Conservation (phyloP, 1,140 invertebrate genomes). For the Macrobrachium nipponense region DNA sequence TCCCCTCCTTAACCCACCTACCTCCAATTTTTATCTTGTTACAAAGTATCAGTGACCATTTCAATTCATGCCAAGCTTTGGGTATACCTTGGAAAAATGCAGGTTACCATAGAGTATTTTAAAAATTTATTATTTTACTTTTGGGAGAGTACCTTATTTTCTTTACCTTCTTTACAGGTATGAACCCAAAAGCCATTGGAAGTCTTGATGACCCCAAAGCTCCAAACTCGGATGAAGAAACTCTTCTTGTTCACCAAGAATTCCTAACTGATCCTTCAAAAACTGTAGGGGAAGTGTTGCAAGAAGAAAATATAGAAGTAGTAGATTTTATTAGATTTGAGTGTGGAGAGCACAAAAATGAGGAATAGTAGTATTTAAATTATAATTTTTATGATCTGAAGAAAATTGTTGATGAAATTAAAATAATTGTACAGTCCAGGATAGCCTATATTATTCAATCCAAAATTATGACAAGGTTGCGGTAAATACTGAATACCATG, state of each 20-base stretch:
- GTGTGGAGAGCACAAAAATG: constrained; percentile 73
- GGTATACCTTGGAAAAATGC: neutral
- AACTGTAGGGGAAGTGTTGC: constrained; percentile 80
- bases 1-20: too few relatives aligned
- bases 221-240: constrained; percentile 78
- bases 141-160: constrained; percentile 30
- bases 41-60: too few relatives aligned
- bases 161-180: constrained; percentile 71
- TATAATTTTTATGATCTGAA: neutral
- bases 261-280: constrained; percentile 83
- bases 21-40: too few relatives aligned
- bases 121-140: constrained; percentile 4
- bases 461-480: too few relatives aligned
- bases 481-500: too few relatives aligned
- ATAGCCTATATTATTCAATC: too few relatives aligned
- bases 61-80: too few relatives aligned
- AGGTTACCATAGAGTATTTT: neutral
- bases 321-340: constrained; percentile 88
- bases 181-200: constrained; percentile 86
- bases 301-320: constrained; percentile 77
- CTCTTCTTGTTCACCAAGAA: constrained; percentile 83
- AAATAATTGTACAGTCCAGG: too few relatives aligned
- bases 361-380: constrained; percentile 8
- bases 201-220: constrained; percentile 75
- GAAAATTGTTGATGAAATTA: neutral